Evolutionary conservation across 2,888 invertebrate genomes (phyloP), one percentile per base, ranked within the genome.

Genomic region (Tetragnatha montana): DNA sequence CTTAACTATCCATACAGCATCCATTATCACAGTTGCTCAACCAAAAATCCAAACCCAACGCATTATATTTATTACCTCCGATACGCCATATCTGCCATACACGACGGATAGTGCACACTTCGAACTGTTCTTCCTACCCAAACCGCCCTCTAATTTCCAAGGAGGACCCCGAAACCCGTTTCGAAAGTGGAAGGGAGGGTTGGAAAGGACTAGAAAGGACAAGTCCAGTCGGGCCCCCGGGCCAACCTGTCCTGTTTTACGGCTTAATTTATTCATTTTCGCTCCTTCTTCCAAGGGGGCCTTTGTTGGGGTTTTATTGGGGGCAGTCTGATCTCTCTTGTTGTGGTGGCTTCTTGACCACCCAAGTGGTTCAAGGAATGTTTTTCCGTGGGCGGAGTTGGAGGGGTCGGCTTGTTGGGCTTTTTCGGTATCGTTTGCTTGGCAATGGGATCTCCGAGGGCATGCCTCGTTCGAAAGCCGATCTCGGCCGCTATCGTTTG

Each of bases 81-180:
- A 78, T 78, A 35, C 10, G 78, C 21, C 51, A 60, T 78, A 60
- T 78, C 60, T 78, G 12, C 35, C 35, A 8, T 68, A 78, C 78
- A 78, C 60, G 60, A 78, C 78, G 60, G 60, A 60, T 78, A 68
- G 12, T 22, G 78, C 78, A 78, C 60, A 17, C 22, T 60, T 60
- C 17, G 8, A 14, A 1, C 60, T 14, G 12, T 12, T 60, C 22
- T 17, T 10, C 47, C 76, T 19, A 22, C 22, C 17, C 21, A 68
- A 60, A 22, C 60, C 14, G 8, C 21, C 60, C 78, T 51, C 21
- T 60, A 60, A 60, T 60, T 60, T 17, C 14, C 12, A 8, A 17
- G 60, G 60, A 17, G 60, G 60, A 60, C 14, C 60, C 6, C 60
- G 17, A 60, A 60, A 60, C 60, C 60, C 60, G 60, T 60, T 60